Base-by-base conservation (phyloP, 1,140 invertebrate genomes). In the Drosophila tropicalis region DNA sequence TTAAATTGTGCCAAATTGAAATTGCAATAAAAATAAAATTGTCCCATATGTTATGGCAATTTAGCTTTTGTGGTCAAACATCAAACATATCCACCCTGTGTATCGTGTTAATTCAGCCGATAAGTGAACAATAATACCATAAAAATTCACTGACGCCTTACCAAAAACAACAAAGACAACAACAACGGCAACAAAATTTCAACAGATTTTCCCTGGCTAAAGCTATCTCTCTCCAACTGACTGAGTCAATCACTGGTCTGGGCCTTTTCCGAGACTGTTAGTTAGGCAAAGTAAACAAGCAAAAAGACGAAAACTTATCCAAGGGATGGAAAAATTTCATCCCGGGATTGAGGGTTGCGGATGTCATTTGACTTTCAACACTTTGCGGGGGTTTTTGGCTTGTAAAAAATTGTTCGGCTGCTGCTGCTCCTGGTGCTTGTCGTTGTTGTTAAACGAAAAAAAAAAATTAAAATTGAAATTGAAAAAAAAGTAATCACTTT, bases 41-140 rank as follows among this genome's bases (percentile, higher is more conserved):
- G 70, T 85, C 85, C 63, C 85, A 89, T 89, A 89, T 89, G 85
- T 69, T 73, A 65, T 69, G 78, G 81, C 84, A 89, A 90, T 89
- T 89, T 84, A 70, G 68, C 56, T 61, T 63, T 72, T 83, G 84
- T 54, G 81, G 84, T 84, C 70, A 70, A 51, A 41, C 34, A 32
- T 40, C 25, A 51, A 34, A 22, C 22, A 51, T 19, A 65, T 70
- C 61, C 63, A 55, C 68, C 84, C 76, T 62, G 65, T 74, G 15
- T 55, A 19, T 66, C 81, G 80, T 83, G 81, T 78, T 84, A 84
- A 84, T 87, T 87, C 83, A 87, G 65, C 84, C 80, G 84, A 87
- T 87, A 87, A 87, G 79, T 89, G 84, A 72, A 81, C 84, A 89
- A 89, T 90, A 87, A 87, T 89, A 65, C 76, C 79, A 72, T 77